Evolutionary conservation across 1,140 invertebrate species (phyloP).

Genomic region (Drosophila kohkoa): DNA sequence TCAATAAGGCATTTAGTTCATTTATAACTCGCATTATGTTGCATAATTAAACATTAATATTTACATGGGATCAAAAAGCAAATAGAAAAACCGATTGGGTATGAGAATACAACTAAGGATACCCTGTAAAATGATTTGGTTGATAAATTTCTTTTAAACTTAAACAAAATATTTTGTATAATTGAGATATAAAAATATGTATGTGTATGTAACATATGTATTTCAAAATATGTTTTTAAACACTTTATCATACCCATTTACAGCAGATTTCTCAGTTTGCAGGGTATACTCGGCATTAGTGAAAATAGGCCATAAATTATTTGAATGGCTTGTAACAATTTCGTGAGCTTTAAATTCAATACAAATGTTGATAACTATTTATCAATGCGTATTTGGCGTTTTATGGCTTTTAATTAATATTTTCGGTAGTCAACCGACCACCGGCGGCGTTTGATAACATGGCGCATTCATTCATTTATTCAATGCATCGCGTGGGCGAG

Average conservation of each 20-base stretch:
- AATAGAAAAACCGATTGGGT: not conserved
- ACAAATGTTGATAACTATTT: conserved; percentile 45
- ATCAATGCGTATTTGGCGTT: conserved; percentile 46
- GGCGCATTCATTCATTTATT: conserved; percentile 38
- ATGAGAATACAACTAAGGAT: not conserved
- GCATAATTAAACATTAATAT: conserved; percentile 55
- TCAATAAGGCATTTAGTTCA: conserved; percentile 29
- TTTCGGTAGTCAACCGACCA: conserved; percentile 54
- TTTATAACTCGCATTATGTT: conserved; percentile 28
- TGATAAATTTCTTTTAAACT: no score
- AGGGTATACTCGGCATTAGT: conserved; percentile 28
- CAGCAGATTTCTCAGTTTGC: not conserved
- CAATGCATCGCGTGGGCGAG: conserved; percentile 19
- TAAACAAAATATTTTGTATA: no score
- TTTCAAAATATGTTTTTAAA: not conserved
- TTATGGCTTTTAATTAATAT: conserved; percentile 61
- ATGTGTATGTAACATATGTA: not conserved
- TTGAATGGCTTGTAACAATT: conserved; percentile 36
- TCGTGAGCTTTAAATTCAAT: conserved; percentile 39
- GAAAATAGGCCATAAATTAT: conserved; percentile 41
- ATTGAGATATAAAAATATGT: no score
- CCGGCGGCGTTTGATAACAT: conserved; percentile 45
- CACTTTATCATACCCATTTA: not conserved
- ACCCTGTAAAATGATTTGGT: not conserved
- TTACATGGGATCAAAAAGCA: conserved; percentile 20